Evolutionary conservation across 2,888 invertebrate species (phyloP).

Genomic region (Hypomecis atomaria): DNA sequence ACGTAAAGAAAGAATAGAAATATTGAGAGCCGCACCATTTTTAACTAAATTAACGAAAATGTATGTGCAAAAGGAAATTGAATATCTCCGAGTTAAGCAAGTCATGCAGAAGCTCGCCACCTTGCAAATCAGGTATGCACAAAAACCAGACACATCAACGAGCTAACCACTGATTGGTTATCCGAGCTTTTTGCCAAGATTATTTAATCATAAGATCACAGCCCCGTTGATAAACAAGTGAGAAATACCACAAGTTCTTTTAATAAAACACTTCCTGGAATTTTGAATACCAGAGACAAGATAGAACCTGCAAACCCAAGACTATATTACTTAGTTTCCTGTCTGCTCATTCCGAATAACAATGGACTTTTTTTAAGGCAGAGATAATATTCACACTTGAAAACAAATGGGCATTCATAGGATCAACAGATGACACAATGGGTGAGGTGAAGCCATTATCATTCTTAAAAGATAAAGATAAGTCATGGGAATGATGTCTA

Average conservation of each 20-base stretch:
- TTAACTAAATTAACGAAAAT: neutral
- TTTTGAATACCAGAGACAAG: conserved; percentile 42
- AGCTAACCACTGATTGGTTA: conserved; percentile 24
- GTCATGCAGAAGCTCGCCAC: conserved; percentile 24
- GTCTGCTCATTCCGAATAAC: conserved; percentile 8
- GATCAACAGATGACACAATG: conserved; percentile 17
- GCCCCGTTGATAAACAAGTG: conserved; percentile 46
- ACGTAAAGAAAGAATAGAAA: no score
- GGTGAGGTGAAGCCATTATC: conserved; percentile 5
- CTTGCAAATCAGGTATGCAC: conserved; percentile 28
- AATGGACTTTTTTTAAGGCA: conserved; percentile 6
- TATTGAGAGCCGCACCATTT: neutral
- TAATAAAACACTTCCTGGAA: conserved; percentile 35
- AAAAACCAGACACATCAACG: conserved; percentile 37
- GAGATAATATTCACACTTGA: conserved; percentile 8
- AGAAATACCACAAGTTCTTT: conserved; percentile 55
- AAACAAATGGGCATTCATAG: conserved; percentile 22
- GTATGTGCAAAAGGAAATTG: conserved; percentile 14
- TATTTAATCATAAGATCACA: conserved; percentile 22
- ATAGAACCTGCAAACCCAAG: conserved; percentile 34
- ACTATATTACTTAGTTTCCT: conserved; percentile 10
- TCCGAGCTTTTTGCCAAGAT: conserved; percentile 21
- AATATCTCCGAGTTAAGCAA: conserved; percentile 19
- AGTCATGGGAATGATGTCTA: conserved; percentile 9
- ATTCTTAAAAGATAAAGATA: conserved; percentile 4